Base-by-base conservation (phyloP, 1,140 invertebrate genomes). In the Cotesia typhae region DNA sequence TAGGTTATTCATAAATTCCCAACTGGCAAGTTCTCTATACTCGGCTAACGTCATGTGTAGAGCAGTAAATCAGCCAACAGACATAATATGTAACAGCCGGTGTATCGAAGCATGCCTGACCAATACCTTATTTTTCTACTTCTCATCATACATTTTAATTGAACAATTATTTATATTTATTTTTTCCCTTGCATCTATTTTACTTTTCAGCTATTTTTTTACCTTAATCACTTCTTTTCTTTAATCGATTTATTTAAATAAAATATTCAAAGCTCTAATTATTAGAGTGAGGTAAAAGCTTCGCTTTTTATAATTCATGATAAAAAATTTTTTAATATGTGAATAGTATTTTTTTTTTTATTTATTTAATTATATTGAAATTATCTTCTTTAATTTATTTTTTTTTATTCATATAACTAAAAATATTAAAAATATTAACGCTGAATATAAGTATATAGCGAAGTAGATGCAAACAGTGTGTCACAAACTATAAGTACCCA, bases 11-110 rank as follows among this genome's bases (percentile, higher is more conserved):
- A 55, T 55, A 55, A 55, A 55, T 55, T 55, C 17, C 53, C 53
- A 55, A 55, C 53, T 55, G 53, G 53, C 53, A 47, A 47, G 41
- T 47, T 47, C 5, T 55, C 53, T 55, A n/a, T 51, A 55, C 17
- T 14, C 53, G 12, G 53, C 14, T 55, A 14, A 55, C 53, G 53
- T 55, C 53, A 47, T 47, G 41, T 47, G 41, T 5, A 47, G 41
- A 55, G 53, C 53, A 55, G 53, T 55, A 55, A 55, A 55, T 55
- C 53, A 55, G 17, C 53, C 53, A 55, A 55, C 53, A 55, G 12
- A 55, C 17, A 55, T 17, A 47, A 55, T 55, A 6, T 17, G 17
- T 55, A 55, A 55, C 53, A 55, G 10, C 53, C 53, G 53, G 53
- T 55, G 17, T n/a, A 55, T 55, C 53, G 17, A 55, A 55, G n/a